These are phyloP conservation scores for Istiophorus platypterus DNA, from an alignment of 2,113 vertebrate genomes.

Conservation along the genomic window DNA sequence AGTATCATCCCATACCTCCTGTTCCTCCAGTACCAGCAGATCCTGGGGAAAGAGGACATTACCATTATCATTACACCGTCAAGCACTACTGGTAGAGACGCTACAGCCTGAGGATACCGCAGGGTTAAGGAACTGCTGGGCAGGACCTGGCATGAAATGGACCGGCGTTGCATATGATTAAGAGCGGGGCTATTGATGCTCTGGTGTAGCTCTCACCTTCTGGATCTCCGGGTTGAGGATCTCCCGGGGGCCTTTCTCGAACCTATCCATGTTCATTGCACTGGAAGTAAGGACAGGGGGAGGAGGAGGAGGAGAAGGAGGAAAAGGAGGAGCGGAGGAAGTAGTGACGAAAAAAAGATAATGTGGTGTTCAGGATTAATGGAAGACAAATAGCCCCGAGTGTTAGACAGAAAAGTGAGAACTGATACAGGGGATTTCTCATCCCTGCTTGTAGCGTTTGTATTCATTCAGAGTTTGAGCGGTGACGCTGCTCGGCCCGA, in stretches of 20 bases:
- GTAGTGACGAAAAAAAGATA: background rate
- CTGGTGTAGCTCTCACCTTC: constrained; percentile 87
- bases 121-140: constrained; percentile 29
- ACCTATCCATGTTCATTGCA: constrained; percentile 99
- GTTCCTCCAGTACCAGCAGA: constrained; percentile 97
- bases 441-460: constrained; percentile 23
- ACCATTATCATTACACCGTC: constrained; percentile 44
- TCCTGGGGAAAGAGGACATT: constrained; percentile 86
- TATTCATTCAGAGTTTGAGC: constrained; percentile 39
- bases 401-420: constrained; percentile 45
- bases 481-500: constrained; percentile 21
- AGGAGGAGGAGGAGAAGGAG: constrained; percentile 1
- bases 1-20: constrained; percentile 87
- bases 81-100: constrained; percentile 13
- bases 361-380: constrained; percentile 35
- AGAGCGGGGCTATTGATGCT: background rate
- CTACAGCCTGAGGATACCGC: constrained; percentile 39
- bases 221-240: constrained; percentile 98
- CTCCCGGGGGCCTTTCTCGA: constrained; percentile 96
- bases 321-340: constrained; percentile 7
- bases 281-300: constrained; percentile 79
- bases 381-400: constrained; percentile 39
- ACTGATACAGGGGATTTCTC: constrained; percentile 55
- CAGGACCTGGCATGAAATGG: constrained; percentile 35
- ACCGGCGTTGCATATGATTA: constrained; percentile 35